Evolutionary conservation across 2,888 invertebrate genomes (phyloP).

Genomic region (Catocala sponsa): DNA sequence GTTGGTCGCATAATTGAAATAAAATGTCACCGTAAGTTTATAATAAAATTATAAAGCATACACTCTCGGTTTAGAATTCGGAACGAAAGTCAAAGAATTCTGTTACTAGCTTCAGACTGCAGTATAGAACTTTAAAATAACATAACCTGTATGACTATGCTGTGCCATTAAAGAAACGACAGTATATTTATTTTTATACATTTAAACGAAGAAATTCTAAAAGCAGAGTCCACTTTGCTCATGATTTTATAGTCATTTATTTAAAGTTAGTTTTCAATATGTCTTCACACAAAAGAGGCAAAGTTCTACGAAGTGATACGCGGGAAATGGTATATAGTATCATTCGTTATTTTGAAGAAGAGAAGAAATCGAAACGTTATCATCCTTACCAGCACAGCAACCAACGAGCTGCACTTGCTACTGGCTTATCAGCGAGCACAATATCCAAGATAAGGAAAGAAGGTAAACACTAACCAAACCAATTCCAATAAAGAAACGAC

Average conservation of each 20-base stretch:
- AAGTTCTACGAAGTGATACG: conserved; percentile 1
- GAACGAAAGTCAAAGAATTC: no score
- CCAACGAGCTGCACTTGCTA: neutral
- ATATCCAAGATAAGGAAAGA: conserved; percentile 3
- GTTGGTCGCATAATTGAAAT: no score
- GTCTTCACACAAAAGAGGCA: neutral
- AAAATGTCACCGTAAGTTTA: no score
- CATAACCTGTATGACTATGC: neutral
- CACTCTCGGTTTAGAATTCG: no score
- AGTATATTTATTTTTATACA: no score
- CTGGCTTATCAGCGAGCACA: neutral
- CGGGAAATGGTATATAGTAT: conserved; percentile 5
- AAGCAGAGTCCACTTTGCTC: no score
- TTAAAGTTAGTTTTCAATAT: neutral
- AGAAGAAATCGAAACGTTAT: neutral
- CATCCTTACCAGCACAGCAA: neutral
- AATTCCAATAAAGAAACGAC: neutral
- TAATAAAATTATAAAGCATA: no score
- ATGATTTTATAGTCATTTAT: no score
- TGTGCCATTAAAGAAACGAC: no score
- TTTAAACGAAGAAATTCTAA: no score
- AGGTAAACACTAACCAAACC: neutral
- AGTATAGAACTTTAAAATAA: neutral
- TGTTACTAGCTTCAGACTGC: no score
- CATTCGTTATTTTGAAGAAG: conserved; percentile 7